Evolutionary conservation across 2,888 invertebrate species (phyloP).

Genomic region (Clepsis dumicolana): DNA sequence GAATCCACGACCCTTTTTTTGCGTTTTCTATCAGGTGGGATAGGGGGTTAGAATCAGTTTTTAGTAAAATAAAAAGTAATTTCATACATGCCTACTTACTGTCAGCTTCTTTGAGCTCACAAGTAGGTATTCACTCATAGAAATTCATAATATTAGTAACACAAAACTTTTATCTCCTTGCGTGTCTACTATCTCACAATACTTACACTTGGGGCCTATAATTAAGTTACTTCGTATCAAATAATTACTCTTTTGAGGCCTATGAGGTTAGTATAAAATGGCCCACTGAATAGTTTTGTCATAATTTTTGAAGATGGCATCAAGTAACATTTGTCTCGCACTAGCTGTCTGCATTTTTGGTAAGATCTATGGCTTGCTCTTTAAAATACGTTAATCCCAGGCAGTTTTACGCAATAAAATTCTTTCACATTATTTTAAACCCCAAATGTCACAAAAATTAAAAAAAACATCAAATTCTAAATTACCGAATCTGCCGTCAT

Average conservation of each 20-base stretch:
- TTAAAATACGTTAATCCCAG: not conserved
- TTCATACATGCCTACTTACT: too few species aligned
- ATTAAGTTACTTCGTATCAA: constrained; percentile 34
- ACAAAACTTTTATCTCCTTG: constrained; percentile 40
- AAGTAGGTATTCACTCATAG: too few species aligned
- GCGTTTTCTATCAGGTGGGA: too few species aligned
- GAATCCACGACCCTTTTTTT: too few species aligned
- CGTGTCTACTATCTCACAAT: constrained; percentile 49
- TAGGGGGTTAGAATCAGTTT: too few species aligned
- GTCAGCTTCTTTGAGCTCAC: too few species aligned
- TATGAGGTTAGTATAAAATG: constrained; percentile 24
- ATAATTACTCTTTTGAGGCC: not conserved
- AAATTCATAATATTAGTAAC: not conserved
- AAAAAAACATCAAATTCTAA: too few species aligned
- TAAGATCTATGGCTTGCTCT: constrained; percentile 10
- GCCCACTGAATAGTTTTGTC: not conserved
- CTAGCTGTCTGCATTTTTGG: constrained; percentile 21
- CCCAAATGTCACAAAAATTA: too few species aligned
- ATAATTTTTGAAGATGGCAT: constrained; percentile 31
- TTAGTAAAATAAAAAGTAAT: too few species aligned
- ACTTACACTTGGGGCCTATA: not conserved
- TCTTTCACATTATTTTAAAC: too few species aligned
- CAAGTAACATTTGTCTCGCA: constrained; percentile 23
- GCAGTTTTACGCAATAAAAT: too few species aligned
- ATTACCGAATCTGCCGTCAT: too few species aligned